phyloP scores from a whole-genome alignment of 2,113 vertebrate species.

The Smithornis capensis region DNA sequence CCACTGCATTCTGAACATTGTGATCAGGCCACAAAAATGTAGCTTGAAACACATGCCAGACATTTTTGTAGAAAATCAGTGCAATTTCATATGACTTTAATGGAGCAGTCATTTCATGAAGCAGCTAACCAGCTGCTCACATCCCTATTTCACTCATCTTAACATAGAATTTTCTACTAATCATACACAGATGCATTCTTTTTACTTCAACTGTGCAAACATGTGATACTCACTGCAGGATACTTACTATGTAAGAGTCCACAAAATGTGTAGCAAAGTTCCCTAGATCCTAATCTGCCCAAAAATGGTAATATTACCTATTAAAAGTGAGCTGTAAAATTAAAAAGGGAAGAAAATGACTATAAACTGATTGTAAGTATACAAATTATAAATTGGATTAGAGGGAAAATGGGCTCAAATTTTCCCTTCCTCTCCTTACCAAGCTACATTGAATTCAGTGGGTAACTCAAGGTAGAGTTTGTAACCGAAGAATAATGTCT shows the following conservation, averaged over 20 bases:
- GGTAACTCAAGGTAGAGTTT: background rate
- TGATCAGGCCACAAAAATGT: background rate
- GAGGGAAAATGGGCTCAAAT: background rate
- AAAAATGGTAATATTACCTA: background rate
- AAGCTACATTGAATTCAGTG: background rate
- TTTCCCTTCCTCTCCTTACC: background rate
- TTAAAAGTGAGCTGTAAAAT: background rate
- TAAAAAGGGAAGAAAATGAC: background rate
- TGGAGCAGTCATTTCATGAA: background rate
- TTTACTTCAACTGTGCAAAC: background rate
- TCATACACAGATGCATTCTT: background rate
- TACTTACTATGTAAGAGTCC: background rate
- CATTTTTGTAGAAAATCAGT: background rate
- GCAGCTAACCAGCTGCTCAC: background rate
- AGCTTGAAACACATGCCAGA: background rate
- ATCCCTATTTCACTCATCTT: background rate
- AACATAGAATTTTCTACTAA: background rate
- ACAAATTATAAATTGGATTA: background rate
- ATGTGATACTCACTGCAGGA: fast-evolving
- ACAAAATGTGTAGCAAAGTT: background rate
- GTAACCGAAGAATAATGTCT: background rate
- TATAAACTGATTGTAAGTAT: background rate
- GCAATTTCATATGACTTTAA: background rate
- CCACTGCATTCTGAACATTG: background rate
- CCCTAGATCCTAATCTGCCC: background rate